Evolutionary conservation across 2,113 vertebrate genomes (phyloP).

Genomic region (Oncorhynchus mykiss): DNA sequence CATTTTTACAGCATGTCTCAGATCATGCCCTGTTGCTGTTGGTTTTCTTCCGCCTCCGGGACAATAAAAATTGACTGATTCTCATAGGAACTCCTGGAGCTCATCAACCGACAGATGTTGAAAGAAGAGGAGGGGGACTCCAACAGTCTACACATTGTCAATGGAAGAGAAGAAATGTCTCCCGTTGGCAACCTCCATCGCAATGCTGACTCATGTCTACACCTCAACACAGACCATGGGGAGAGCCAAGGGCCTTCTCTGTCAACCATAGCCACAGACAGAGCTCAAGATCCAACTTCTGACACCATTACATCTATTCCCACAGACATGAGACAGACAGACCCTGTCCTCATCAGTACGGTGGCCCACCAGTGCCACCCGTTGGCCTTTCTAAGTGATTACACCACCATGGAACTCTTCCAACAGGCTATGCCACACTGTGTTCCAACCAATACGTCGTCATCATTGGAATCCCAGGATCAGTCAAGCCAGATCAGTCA

Average conservation of each 20-base stretch:
- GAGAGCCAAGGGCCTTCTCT: not conserved
- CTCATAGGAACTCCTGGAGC: constrained; percentile 54
- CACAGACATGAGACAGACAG: not conserved
- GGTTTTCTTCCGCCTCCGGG: too few species aligned
- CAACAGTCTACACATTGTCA: constrained; percentile 63
- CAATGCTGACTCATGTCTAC: not conserved
- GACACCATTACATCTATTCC: not conserved
- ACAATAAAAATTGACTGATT: not conserved
- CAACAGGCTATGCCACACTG: constrained; percentile 47
- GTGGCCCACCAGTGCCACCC: constrained; percentile 14
- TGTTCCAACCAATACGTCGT: too few species aligned
- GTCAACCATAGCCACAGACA: not conserved
- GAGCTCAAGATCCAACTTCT: not conserved
- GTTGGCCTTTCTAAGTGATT: constrained; percentile 60
- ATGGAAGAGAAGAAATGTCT: constrained; percentile 29
- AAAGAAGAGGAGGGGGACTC: constrained; percentile 59
- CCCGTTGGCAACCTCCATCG: not conserved
- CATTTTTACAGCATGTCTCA: not conserved
- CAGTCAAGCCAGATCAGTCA: not conserved
- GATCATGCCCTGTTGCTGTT: too few species aligned
- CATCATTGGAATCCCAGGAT: not conserved
- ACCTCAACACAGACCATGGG: not conserved
- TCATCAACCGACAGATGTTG: constrained; percentile 31
- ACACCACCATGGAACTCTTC: constrained; percentile 80
- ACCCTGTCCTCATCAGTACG: not conserved